Conservation (phyloP, 2,797 vertebrate genomes). For the Fringilla coelebs region DNA sequence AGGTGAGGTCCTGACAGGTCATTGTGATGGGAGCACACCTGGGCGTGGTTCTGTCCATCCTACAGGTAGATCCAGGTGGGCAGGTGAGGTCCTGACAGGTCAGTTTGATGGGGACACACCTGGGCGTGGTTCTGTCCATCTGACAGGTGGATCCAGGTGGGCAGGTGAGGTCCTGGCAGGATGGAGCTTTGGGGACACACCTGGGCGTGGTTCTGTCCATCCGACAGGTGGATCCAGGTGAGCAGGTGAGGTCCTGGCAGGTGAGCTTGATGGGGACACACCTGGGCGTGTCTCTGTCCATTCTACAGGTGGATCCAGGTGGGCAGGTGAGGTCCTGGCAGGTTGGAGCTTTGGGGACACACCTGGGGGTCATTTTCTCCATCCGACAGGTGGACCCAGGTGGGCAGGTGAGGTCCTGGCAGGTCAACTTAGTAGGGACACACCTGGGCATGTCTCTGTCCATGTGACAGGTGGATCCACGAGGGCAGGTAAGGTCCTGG, state of each 20-base stretch:
- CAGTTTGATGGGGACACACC: rapidly evolving
- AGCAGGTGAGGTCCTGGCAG: too few relatives aligned
- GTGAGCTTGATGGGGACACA: too few relatives aligned
- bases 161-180: background rate
- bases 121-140: rapidly evolving
- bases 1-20: too few relatives aligned
- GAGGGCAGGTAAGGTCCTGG: too few relatives aligned
- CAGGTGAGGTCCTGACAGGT: background rate
- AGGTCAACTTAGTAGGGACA: background rate
- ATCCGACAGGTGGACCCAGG: rapidly evolving
- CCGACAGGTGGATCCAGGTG: too few relatives aligned
- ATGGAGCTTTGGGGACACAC: too few relatives aligned
- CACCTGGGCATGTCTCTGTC: too few relatives aligned
- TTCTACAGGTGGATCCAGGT: too few relatives aligned
- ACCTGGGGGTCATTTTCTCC: rapidly evolving
- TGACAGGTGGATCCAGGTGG: background rate
- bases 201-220: too few relatives aligned
- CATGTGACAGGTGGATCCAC: too few relatives aligned
- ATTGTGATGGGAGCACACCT: background rate
- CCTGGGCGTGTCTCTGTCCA: too few relatives aligned
- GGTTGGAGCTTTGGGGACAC: background rate
- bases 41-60: rapidly evolving
- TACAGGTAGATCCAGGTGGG: background rate
- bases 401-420: background rate
- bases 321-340: too few relatives aligned